These are phyloP conservation scores for Hypolimnas misippus DNA, from an alignment of 2,888 invertebrate species.

Conservation along the genomic window DNA sequence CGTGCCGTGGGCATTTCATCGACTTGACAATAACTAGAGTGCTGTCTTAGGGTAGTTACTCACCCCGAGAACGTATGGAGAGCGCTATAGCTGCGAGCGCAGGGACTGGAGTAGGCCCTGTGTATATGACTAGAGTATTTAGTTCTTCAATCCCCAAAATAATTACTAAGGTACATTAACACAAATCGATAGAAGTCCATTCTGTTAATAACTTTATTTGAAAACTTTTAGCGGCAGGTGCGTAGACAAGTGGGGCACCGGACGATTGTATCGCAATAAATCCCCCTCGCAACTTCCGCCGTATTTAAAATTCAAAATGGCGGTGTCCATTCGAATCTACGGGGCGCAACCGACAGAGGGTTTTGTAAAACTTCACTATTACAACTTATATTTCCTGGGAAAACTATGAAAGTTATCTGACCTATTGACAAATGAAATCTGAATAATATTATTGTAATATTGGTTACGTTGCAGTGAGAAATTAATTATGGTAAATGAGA, in stretches of 20 bases:
- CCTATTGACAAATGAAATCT: background rate
- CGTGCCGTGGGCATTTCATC: background rate
- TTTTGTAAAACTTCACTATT: background rate
- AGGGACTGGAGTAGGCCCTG: constrained; percentile 48
- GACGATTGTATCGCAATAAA: constrained; percentile 66
- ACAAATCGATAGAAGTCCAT: background rate
- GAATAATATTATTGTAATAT: background rate
- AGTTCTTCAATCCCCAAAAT: background rate
- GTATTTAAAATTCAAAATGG: constrained; percentile 60
- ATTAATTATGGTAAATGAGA: constrained; percentile 15
- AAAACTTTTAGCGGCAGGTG: constrained; percentile 49
- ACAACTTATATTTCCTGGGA: constrained; percentile 18
- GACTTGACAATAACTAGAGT: background rate
- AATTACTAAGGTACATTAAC: background rate
- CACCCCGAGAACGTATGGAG: constrained; percentile 75
- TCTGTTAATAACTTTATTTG: constrained; percentile 1
- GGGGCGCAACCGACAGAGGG: constrained; percentile 27
- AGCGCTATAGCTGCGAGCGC: constrained; percentile 72
- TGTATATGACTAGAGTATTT: constrained; percentile 11
- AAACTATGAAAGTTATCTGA: constrained; percentile 10
- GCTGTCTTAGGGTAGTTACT: constrained; percentile 52
- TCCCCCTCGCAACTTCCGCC: constrained; percentile 67
- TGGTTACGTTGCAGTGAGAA: constrained; percentile 1
- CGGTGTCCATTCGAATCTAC: constrained; percentile 45
- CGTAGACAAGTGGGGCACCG: constrained; percentile 65